Percentiles rank a stretch among this genome's conserved stretches.
These are phyloP conservation scores for Fragum sueziense DNA, from an alignment of 2,888 invertebrate species.

Conservation along the genomic window DNA sequence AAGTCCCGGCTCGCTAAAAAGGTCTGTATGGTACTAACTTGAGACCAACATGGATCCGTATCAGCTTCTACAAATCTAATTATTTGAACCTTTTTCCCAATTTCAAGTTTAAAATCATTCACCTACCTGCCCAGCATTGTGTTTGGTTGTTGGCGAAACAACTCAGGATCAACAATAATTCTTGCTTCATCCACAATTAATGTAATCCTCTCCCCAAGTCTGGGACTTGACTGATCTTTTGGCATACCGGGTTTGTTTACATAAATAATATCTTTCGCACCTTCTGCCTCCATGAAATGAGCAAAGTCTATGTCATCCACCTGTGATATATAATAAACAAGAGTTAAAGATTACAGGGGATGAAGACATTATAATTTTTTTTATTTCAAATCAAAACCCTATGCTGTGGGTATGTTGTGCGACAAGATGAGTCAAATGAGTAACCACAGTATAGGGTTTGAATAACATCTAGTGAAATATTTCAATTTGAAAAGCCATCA, in stretches of 20 bases:
- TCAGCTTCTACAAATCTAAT: neutral
- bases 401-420: too few relatives aligned
- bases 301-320: conserved; percentile 21
- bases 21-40: too few relatives aligned
- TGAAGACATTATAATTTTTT: too few relatives aligned
- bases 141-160: conserved; percentile 97
- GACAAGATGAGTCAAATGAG: too few relatives aligned
- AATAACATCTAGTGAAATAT: too few relatives aligned
- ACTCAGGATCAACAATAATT: conserved; percentile 95
- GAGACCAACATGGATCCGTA: too few relatives aligned
- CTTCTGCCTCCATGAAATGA: conserved; percentile 12
- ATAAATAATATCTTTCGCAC: neutral
- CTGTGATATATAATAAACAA: conserved; percentile 12
- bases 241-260: conserved; percentile 9
- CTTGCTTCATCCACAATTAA: conserved; percentile 98
- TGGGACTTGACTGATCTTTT: conserved; percentile 48
- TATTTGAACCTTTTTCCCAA: neutral
- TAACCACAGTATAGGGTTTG: too few relatives aligned
- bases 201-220: conserved; percentile 73
- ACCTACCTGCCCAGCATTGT: conserved; percentile 95
- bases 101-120: neutral
- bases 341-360: neutral
- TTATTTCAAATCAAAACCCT: too few relatives aligned
- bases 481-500: too few relatives aligned
- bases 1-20: too few relatives aligned